phyloP scores from a whole-genome alignment of 1,140 invertebrate genomes.

The Penaeus vannamei region DNA sequence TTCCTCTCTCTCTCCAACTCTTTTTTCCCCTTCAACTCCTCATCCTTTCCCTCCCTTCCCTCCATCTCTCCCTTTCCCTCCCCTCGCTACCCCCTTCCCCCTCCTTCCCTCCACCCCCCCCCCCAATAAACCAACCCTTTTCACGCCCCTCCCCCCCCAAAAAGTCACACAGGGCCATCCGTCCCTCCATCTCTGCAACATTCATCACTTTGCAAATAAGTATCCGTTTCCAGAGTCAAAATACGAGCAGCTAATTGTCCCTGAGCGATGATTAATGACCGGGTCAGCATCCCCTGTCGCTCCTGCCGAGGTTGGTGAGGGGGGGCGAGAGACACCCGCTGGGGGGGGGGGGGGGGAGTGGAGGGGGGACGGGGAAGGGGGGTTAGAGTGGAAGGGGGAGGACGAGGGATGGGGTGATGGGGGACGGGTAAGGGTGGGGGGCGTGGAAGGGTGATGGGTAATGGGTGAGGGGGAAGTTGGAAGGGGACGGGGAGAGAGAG shows the following conservation, averaged over 20 bases:
- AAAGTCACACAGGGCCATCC: slow-evolving; percentile 9
- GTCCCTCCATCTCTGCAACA: slow-evolving; percentile 25
- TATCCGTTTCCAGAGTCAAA: slow-evolving; percentile 57
- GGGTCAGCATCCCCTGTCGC: slow-evolving; percentile 46
- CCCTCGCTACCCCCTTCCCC: too few species aligned
- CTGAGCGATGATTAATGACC: slow-evolving; percentile 57
- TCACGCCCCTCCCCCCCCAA: neutral
- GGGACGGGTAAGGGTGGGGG: neutral
- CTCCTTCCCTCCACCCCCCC: too few species aligned
- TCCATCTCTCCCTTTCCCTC: too few species aligned
- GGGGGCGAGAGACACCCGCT: neutral
- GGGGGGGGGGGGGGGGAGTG: neutral
- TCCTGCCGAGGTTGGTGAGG: neutral
- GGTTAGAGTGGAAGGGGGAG: neutral
- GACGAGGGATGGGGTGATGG: neutral
- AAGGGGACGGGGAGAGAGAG: neutral
- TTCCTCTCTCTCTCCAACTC: too few species aligned
- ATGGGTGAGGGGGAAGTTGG: neutral
- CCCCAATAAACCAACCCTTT: too few species aligned
- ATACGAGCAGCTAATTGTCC: slow-evolving; percentile 62
- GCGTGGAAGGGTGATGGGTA: neutral
- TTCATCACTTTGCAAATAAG: slow-evolving; percentile 62
- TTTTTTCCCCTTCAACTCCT: too few species aligned
- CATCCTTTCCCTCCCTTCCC: too few species aligned
- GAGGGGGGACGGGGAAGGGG: neutral